Evolutionary conservation across 1,140 invertebrate species (phyloP).

Genomic region (Conus ventricosus): DNA sequence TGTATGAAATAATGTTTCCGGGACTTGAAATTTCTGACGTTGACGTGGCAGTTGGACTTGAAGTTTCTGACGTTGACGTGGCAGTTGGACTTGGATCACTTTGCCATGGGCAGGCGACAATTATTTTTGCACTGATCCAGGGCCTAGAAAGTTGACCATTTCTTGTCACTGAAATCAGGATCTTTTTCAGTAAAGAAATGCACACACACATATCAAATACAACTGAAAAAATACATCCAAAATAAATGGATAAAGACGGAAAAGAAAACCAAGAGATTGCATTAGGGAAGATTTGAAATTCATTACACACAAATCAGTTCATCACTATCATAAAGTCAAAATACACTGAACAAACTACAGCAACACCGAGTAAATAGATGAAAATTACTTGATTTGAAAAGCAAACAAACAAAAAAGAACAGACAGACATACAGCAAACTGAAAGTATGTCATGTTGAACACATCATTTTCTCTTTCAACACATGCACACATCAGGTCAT

Average conservation of each 20-base stretch:
- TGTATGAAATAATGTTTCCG: neutral
- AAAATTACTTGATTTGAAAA: neutral
- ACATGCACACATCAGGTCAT: neutral
- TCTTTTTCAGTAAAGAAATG: neutral
- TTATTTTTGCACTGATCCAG: too few species aligned
- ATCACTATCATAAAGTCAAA: neutral
- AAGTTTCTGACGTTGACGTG: neutral
- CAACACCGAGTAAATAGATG: neutral
- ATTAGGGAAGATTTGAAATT: neutral
- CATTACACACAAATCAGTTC: neutral
- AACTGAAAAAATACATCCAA: neutral
- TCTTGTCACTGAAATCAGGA: too few species aligned
- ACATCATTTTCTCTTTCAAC: neutral
- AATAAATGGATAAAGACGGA: slow-evolving; percentile 11
- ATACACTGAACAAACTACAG: neutral
- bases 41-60: neutral
- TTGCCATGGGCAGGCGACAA: too few species aligned
- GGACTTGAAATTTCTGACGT: neutral
- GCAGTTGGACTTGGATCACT: too few species aligned
- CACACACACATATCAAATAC: neutral
- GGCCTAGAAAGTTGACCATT: too few species aligned
- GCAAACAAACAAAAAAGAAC: too few species aligned
- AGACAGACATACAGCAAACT: too few species aligned
- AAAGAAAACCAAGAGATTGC: neutral
- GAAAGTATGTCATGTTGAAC: neutral